Base-by-base conservation (phyloP, 2,888 invertebrate genomes). In the Ditula angustiorana region DNA sequence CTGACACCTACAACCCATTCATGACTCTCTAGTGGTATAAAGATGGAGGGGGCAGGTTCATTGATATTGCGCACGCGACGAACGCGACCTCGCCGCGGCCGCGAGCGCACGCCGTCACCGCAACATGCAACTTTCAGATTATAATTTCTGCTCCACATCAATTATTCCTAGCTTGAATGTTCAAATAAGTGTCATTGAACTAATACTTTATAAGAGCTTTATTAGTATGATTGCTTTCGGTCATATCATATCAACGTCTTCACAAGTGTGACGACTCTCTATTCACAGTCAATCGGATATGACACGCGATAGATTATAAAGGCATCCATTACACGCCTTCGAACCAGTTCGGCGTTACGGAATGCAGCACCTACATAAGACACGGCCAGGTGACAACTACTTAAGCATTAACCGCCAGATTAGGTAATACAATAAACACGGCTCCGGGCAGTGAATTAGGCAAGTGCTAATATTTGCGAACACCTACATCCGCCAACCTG, bases 401-500 rank as follows among this genome's bases (percentile, higher is more conserved):
- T 71, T 74, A 80, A 77, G 81, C 75, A 80, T 79, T 73, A 79
- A 75, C 76, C 64, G 68, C 72, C 71, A 70, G 69, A 80, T 88
- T 89, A 83, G 82, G 87, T 85, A 89, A 90, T 86, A 82, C 80
- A 77, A 80, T 81, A 84, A 87, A 88, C 81, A 82, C 73, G 81
- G 77, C 73, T 76, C 71, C 79, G 72, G 73, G 76, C 73, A 80
- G 77, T 80, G 82, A 84, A 85, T 88, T 90, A 81, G 83, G 87
- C 82, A 85, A 88, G 85, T 80, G 83, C 82, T 79, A 91, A 92
- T 91, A 92, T 92, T 91, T 91, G 91, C 88, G 81, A 74, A 89
- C 91, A 86, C 90, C 90, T 86, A 90, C 92, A 83, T 87, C 85
- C 86, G 85, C 87, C 82, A 87, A 87, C 86, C 82, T 86, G 89